A percentile compares a stretch with the other conserved stretches of the same genome.
Conservation (phyloP, 1,140 invertebrate species). For the Cotesia typhae region DNA sequence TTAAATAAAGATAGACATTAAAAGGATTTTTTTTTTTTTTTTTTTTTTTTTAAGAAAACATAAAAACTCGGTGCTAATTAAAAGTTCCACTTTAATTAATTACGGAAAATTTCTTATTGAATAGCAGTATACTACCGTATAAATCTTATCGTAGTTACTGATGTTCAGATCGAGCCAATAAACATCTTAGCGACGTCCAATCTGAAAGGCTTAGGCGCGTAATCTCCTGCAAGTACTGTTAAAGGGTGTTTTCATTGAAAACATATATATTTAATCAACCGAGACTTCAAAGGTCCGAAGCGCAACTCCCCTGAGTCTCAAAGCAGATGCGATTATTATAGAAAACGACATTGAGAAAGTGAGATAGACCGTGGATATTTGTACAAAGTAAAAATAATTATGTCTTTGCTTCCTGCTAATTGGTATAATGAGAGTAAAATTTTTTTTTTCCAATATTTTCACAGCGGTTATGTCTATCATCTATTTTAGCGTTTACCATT, state of each 20-base stretch:
- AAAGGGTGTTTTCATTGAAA: slow-evolving; percentile 56
- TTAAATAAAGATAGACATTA: too few species aligned
- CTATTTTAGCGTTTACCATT: too few species aligned
- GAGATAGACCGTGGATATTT: too few species aligned
- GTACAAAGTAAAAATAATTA: too few species aligned
- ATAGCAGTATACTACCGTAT: not conserved
- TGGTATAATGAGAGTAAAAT: too few species aligned
- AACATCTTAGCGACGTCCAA: slow-evolving; percentile 44
- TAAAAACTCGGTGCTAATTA: too few species aligned
- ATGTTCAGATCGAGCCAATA: slow-evolving; percentile 29
- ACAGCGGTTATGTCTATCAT: too few species aligned
- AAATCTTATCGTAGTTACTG: slow-evolving; percentile 12
- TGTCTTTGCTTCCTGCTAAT: too few species aligned
- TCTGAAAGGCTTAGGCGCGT: slow-evolving; percentile 48
- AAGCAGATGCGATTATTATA: slow-evolving; percentile 27
- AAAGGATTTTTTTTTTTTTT: too few species aligned
- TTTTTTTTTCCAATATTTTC: too few species aligned
- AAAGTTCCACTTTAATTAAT: not conserved
- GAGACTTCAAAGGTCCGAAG: slow-evolving; percentile 49
- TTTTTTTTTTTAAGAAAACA: too few species aligned
- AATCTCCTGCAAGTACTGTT: slow-evolving; percentile 56
- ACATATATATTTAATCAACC: slow-evolving; percentile 51
- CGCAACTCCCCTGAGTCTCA: slow-evolving; percentile 36
- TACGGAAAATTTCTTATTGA: not conserved
- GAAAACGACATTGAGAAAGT: not conserved